Base-by-base conservation (phyloP, 2,797 vertebrate species). In the Anguilla obscura region DNA sequence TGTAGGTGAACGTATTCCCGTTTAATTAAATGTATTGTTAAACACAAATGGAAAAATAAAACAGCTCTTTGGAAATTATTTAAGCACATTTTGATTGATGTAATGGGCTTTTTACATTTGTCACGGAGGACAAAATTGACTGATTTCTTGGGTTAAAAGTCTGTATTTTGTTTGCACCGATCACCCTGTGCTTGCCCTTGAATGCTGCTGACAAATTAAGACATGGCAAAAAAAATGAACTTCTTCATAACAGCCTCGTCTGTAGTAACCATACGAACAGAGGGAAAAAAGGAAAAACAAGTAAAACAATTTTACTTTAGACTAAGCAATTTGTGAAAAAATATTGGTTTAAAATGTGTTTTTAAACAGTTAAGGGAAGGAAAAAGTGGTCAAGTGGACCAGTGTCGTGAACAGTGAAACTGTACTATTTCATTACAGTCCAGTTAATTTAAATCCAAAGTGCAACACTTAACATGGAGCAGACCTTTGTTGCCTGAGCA, bases 1-100 rank as follows among this genome's bases (percentile, higher is more conserved):
- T 45, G 30, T 74, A 76, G 63, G 63, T 9, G 7, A 69, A 85
- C 84, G 18, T 71, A 85, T 86, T 76, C 60, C 50, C n/a, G 3
- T 54, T 76, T 84, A 48, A 84, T 40, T 85, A 45, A 69, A 54
- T 52, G 40, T 30, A 58, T 84, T 24, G 63, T 76, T 52, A 33
- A 33, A 18, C 50, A 52, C 50, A 82, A 71, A 30, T 1, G 33
- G 27, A 1, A 12, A 12, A 3, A 33, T 14, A 24, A 74, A 33
- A 18, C 71, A 36, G 66, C 66, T 40, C 30, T 79, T 79, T 79
- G 14, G 6, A 45, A 40, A 79, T 45, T 2, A 66, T 24, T 24
- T 24, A 66, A 1, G n/a, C 24, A n/a, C n/a, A 27, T 69, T 69
- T 69, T 69, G 63, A 69, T 69, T n/a, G 63, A 69, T 69, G 24